phyloP scores from a whole-genome alignment of 2,113 vertebrate species.

The Rhynchopsitta pachyrhyncha region DNA sequence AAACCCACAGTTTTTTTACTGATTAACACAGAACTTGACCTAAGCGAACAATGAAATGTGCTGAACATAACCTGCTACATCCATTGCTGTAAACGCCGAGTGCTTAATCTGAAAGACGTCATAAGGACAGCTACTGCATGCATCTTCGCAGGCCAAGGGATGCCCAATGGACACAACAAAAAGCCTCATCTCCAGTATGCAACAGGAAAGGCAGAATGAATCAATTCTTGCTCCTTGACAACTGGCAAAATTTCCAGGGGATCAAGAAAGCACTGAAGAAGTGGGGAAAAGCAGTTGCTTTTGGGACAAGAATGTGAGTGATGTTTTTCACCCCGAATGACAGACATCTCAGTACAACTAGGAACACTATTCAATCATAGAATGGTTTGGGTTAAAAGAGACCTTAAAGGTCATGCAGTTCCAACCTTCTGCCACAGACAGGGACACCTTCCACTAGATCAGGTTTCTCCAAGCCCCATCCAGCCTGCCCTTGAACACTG shows the following conservation, averaged over 20 bases:
- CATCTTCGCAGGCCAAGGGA: background rate
- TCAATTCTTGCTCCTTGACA: background rate
- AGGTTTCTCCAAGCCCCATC: background rate
- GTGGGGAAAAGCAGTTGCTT: background rate
- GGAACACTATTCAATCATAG: background rate
- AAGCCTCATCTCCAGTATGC: background rate
- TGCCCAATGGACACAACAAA: background rate
- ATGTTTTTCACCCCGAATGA: background rate
- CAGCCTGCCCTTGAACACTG: background rate
- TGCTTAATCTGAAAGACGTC: background rate
- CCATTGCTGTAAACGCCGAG: background rate
- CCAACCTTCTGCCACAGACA: background rate
- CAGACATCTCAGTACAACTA: background rate
- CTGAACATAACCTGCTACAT: background rate
- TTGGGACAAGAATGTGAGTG: background rate
- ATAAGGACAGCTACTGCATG: background rate
- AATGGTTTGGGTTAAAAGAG: background rate
- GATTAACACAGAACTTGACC: background rate
- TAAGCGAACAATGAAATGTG: background rate
- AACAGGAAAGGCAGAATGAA: background rate
- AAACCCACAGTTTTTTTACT: background rate
- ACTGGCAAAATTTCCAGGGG: background rate
- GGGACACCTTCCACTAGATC: background rate
- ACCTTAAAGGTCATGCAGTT: background rate
- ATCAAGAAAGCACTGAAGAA: background rate